Evolutionary conservation across 2,888 invertebrate genomes (phyloP).

Genomic region (Pterostichus madidus): DNA sequence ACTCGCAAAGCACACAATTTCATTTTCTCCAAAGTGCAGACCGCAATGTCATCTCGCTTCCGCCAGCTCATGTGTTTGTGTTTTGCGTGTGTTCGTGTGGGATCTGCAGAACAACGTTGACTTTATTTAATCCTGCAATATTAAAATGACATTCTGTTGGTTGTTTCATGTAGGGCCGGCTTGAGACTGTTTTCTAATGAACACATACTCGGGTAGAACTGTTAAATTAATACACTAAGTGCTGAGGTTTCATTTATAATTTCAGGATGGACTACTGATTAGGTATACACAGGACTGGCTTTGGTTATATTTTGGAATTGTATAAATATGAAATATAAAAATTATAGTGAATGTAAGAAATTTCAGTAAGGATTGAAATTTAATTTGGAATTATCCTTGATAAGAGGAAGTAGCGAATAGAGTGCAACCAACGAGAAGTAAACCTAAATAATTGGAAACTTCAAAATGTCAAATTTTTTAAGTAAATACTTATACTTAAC

Average conservation of each 20-base stretch:
- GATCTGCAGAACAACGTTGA: conserved; percentile 44
- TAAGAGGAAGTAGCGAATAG: too few relatives aligned
- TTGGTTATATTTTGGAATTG: too few relatives aligned
- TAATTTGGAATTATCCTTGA: too few relatives aligned
- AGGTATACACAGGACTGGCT: neutral
- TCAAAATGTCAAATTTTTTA: too few relatives aligned
- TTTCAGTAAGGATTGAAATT: too few relatives aligned
- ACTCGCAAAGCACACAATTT: conserved; percentile 42
- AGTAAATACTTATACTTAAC: too few relatives aligned
- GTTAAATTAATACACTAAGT: neutral
- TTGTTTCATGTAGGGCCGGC: neutral
- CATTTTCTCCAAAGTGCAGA: conserved; percentile 55
- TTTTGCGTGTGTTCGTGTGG: neutral
- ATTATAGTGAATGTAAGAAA: too few relatives aligned
- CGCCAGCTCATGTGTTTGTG: neutral
- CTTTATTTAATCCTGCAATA: conserved; percentile 59
- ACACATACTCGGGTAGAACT: conserved; percentile 1
- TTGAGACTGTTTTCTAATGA: conserved; percentile 28
- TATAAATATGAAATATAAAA: too few relatives aligned
- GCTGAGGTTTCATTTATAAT: neutral
- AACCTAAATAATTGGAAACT: too few relatives aligned
- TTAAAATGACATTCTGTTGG: conserved; percentile 57
- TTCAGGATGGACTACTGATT: conserved; percentile 1
- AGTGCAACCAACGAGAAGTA: too few relatives aligned
- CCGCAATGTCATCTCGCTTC: conserved; percentile 43